A percentile compares a stretch with the other conserved stretches of the same genome.
Evolutionary conservation across 2,797 vertebrate species (phyloP).

Genomic region (Chrysocyon brachyurus): DNA sequence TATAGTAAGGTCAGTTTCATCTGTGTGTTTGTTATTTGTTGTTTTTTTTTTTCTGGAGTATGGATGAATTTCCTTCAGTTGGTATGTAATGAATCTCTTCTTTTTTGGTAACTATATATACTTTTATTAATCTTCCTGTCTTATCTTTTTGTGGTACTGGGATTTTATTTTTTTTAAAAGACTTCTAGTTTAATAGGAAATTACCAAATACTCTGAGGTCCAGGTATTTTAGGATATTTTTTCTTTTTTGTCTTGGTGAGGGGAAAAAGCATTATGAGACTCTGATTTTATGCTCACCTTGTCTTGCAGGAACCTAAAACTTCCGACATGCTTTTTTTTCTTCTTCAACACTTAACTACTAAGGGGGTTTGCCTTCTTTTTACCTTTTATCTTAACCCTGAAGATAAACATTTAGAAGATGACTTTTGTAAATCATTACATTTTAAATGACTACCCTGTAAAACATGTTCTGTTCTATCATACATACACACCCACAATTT

Average conservation of each 20-base stretch:
- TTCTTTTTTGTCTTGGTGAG: background rate
- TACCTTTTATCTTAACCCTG: background rate
- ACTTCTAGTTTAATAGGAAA: background rate
- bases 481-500: background rate
- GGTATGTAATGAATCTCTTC: background rate
- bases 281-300: background rate
- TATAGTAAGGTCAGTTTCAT: background rate
- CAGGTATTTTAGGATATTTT: background rate
- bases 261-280: background rate
- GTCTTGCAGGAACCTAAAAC: background rate
- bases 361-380: background rate
- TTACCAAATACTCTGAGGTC: background rate
- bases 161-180: background rate
- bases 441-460: background rate
- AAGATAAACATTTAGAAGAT: background rate
- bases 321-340: background rate
- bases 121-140: background rate
- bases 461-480: background rate
- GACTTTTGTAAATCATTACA: background rate
- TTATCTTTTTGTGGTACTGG: background rate
- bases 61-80: background rate
- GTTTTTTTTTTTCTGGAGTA: background rate
- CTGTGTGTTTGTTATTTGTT: background rate
- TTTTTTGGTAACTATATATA: background rate
- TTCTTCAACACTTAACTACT: background rate